Evolutionary conservation across 2,888 invertebrate species (phyloP), one percentile per base, ranked within the genome.

Genomic region (Psylliodes chrysocephalus): DNA sequence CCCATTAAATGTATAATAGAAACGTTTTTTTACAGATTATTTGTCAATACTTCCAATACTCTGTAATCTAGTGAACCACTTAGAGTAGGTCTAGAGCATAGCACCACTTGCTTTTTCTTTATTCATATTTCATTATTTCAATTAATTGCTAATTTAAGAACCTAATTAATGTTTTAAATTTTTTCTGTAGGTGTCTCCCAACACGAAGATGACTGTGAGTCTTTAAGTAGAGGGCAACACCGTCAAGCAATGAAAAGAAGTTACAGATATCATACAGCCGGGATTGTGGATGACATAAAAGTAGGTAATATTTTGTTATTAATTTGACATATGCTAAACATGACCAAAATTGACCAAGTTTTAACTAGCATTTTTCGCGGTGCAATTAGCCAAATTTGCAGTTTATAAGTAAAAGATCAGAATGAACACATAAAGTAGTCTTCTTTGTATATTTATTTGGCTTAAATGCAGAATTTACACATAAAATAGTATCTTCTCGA

Each of bases 261-360:
- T 63, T 79, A 83, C 55, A 78, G 89, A 65, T 89, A 89, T 79
- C 86, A 88, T 79, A 89, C 89, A 4, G 89, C 89, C 4, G 89
- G 89, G 68, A 86, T 86, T 64, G 87, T 90, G 70, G 89, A 89
- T 76, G 87, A 88, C 76, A 84, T 88, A 61, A 82, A 82, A 81
- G 85, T 85, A 78, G n/a, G n/a, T n/a, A n/a, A n/a, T n/a, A n/a
- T n/a, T n/a, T n/a, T n/a, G n/a, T n/a, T n/a, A n/a, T n/a, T n/a
- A n/a, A n/a, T n/a, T n/a, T n/a, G n/a, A n/a, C n/a, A n/a, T n/a
- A n/a, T n/a, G n/a, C n/a, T n/a, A n/a, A n/a, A n/a, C n/a, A n/a
- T n/a, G n/a, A n/a, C n/a, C n/a, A n/a, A n/a, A n/a, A n/a, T n/a
- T n/a, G n/a, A n/a, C n/a, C n/a, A n/a, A n/a, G n/a, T n/a, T n/a